Conservation (phyloP, 2,888 invertebrate species). For the Fragum fragum region DNA sequence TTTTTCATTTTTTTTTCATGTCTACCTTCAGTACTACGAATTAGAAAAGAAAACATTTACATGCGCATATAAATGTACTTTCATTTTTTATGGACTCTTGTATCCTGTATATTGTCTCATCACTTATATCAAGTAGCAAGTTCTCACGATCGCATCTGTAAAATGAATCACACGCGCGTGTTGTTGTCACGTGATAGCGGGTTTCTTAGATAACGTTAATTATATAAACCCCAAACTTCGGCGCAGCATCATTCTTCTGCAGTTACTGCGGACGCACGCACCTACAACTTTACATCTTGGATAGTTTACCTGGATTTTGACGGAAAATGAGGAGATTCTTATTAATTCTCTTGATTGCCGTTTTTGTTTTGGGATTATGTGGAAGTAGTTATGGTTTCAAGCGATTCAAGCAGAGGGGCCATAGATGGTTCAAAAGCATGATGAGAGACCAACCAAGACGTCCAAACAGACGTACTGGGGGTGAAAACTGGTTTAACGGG, state of each 20-base stretch:
- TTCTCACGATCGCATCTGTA: conserved; percentile 25
- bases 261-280: background rate
- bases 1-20: too few relatives aligned
- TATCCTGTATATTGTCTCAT: background rate
- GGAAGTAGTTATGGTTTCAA: background rate
- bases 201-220: conserved; percentile 30
- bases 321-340: background rate
- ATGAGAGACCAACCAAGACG: background rate
- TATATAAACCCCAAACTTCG: conserved; percentile 24
- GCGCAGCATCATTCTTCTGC: background rate
- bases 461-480: conserved; percentile 12
- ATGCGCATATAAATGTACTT: too few relatives aligned
- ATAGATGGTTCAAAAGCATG: background rate
- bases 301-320: background rate
- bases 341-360: background rate
- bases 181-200: conserved; percentile 13
- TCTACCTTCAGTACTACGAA: too few relatives aligned
- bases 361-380: conserved; percentile 10
- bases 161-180: conserved; percentile 27
- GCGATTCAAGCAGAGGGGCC: background rate
- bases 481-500: conserved; percentile 16
- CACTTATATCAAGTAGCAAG: background rate
- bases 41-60: too few relatives aligned
- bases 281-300: too few relatives aligned
- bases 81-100: too few relatives aligned